Conservation (phyloP, 1,140 invertebrate genomes). For the Alviniconcha marisindica region DNA sequence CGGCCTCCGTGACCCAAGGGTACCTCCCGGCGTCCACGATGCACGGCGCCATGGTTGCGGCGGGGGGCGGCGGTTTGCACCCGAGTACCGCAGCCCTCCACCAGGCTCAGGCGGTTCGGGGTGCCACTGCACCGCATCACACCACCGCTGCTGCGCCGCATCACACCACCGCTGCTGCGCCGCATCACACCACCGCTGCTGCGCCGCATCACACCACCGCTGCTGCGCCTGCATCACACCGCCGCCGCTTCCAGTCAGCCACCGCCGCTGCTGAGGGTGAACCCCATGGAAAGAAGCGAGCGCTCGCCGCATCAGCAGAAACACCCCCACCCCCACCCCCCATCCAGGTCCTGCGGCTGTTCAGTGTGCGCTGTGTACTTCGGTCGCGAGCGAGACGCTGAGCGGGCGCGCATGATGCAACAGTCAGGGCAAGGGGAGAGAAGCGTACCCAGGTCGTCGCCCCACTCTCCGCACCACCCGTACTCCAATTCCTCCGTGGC, state of each 20-base stretch:
- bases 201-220: conserved; percentile 40
- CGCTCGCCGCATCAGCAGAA: not conserved
- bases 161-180: conserved; percentile 34
- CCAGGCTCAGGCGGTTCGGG: too few relatives aligned
- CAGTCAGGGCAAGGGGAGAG: not conserved
- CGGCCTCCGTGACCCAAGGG: not conserved
- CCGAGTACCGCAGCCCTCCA: not conserved
- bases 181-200: not conserved
- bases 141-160: not conserved
- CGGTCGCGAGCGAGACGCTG: conserved; percentile 7
- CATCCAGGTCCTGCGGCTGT: conserved; percentile 40
- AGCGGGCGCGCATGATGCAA: not conserved
- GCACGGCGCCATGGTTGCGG: not conserved
- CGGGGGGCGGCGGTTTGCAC: not conserved
- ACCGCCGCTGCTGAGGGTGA: conserved; percentile 38
- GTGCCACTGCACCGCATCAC: too few relatives aligned
- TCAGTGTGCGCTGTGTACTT: conserved; percentile 35
- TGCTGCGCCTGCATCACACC: not conserved
- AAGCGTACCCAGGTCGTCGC: not conserved
- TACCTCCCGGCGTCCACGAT: not conserved
- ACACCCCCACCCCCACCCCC: conserved; percentile 30
- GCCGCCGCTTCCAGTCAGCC: not conserved
- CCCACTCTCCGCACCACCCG: not conserved
- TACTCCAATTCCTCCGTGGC: conserved; percentile 2
- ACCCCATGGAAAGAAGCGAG: not conserved